Evolutionary conservation across 1,140 invertebrate genomes (phyloP).

Genomic region (Ceratosolen solmsi): DNA sequence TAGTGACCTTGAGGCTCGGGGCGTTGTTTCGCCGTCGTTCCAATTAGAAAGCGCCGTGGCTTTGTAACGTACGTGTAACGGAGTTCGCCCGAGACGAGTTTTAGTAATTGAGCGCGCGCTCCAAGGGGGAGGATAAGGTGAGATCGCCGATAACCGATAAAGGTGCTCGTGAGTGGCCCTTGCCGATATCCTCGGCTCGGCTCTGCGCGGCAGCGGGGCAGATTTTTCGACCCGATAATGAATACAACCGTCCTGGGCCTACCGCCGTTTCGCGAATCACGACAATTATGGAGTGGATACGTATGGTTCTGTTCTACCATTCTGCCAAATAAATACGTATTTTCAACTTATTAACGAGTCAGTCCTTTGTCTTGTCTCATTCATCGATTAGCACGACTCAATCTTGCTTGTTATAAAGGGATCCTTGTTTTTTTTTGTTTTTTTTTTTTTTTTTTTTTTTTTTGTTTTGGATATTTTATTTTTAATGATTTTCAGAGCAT

Average conservation of each 20-base stretch:
- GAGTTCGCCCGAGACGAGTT: background rate
- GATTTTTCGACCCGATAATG: background rate
- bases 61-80: background rate
- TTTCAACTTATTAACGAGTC: background rate
- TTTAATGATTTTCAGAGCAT: too few relatives aligned
- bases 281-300: background rate
- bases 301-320: too few relatives aligned
- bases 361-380: background rate
- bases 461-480: too few relatives aligned
- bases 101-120: constrained; percentile 26
- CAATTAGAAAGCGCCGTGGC: constrained; percentile 44
- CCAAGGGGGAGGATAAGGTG: background rate
- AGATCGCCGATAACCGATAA: constrained; percentile 15
- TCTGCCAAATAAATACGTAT: background rate
- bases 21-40: constrained; percentile 34
- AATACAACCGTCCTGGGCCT: background rate
- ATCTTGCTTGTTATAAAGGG: background rate
- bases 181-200: background rate
- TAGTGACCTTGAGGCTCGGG: constrained; percentile 30
- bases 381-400: background rate
- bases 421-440: background rate
- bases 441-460: too few relatives aligned
- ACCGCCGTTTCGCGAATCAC: background rate
- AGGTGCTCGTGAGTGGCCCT: background rate
- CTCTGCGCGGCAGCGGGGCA: too few relatives aligned